Evolutionary conservation across 2,888 invertebrate species (phyloP).

Genomic region (Thymelicus sylvestris): DNA sequence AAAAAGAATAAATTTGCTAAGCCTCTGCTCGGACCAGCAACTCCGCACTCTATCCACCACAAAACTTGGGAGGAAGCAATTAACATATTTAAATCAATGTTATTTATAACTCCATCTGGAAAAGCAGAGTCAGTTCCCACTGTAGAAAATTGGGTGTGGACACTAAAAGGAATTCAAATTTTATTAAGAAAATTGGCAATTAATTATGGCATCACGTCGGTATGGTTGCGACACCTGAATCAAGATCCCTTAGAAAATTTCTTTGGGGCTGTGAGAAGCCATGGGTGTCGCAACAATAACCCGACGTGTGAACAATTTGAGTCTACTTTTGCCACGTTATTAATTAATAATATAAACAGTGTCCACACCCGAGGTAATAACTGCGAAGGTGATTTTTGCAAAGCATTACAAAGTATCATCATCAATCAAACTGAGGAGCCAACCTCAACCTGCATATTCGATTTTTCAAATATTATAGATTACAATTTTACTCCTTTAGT

Average conservation of each 20-base stretch:
- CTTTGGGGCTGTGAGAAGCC: slow-evolving; percentile 44
- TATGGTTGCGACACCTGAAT: slow-evolving; percentile 44
- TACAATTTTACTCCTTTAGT: too few relatives aligned
- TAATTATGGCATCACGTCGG: slow-evolving; percentile 22
- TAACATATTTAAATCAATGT: background rate
- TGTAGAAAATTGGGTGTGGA: background rate
- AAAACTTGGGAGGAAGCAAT: background rate
- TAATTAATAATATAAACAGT: slow-evolving; percentile 11
- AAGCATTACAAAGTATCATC: background rate
- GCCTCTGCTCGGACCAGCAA: background rate
- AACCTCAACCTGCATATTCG: too few relatives aligned
- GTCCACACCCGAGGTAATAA: slow-evolving; percentile 4
- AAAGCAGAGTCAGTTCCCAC: background rate
- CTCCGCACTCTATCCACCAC: background rate
- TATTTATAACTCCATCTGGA: background rate
- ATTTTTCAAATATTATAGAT: too few relatives aligned
- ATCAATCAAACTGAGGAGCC: too few relatives aligned
- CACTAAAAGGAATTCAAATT: background rate
- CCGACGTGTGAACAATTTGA: slow-evolving; percentile 15
- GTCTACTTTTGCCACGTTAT: background rate
- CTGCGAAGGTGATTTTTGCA: slow-evolving; percentile 2
- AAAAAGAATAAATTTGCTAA: background rate
- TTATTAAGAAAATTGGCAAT: slow-evolving; percentile 3
- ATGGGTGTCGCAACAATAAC: slow-evolving; percentile 38
- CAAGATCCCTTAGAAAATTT: slow-evolving; percentile 47